Base-by-base conservation (phyloP, 2,797 vertebrate species). In the Brachyrhaphis roseni region DNA sequence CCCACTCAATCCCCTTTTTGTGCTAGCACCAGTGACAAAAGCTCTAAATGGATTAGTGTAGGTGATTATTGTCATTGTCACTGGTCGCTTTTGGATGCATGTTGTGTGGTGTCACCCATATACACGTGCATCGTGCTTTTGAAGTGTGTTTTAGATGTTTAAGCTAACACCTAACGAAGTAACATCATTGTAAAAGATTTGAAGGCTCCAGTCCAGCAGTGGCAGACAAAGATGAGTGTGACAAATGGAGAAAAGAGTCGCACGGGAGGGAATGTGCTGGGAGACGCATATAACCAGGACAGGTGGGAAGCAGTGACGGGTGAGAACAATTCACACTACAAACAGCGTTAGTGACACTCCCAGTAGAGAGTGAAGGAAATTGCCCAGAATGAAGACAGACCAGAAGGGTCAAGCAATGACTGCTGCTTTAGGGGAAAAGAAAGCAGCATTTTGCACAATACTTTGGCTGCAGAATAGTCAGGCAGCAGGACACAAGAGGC, bases 21-120 rank as follows among this genome's bases (percentile, higher is more conserved):
- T 75, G 79, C 89, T 82, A 82, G 78, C 81, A 77, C 84, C 88
- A 87, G 90, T 87, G 91, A 95, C 93, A 95, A 94, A 94, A 84
- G 77, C 89, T 88, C 89, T 95, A 94, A 94, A 94, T 91, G 93
- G 94, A 95, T 95, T 94, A 95, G 90, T 82, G 88, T 85, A 92
- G 93, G 88, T 91, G 89, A 95, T 95, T 94, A 94, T 93, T 92
- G 89, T 86, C 85, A 92, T 92, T 93, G 93, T 94, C 89, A 89
- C 82, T 76, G 82, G 84, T 90, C 91, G 80, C 78, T 83, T 86
- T 86, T 77, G 82, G 85, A 85, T 86, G 49, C 74, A n/a, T 83
- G 86, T 79, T 88, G 86, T 93, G 87, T 86, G 85, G 84, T 77
- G 62, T 76, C 34, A 77, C 78, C 79, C 72, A 47, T 76, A 80